Evolutionary conservation across 1,140 invertebrate species (phyloP), one percentile per base, ranked within the genome.

Genomic region (Drosophila parvula): DNA sequence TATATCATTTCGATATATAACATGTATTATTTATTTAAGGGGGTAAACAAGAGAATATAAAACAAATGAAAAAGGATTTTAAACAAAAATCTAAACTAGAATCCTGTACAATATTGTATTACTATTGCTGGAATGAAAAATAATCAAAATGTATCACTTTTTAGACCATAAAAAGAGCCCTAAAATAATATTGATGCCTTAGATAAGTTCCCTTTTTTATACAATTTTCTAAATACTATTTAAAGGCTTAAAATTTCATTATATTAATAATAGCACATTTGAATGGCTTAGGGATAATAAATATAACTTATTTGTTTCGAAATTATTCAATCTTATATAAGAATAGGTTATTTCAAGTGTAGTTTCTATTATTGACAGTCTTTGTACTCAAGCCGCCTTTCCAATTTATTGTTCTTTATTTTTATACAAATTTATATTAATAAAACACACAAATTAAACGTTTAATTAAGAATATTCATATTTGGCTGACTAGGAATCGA

Each of bases 361-460:
- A 30, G 1, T 6, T 62, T 48, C 27, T 36, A 18, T 63, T 41
- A 43, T 12, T 22, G 27, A 8, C 12, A 18, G 32, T 36, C 64
- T 43, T 62, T 62, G 14, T 48, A 32, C 18, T 27, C 14, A 9
- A 45, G 8, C 58, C 63, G 63, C 56, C 34, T 40, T 30, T 64
- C 2, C 5, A 18, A 12, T 38, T 55, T 55, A 5, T 51, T 27
- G n/a, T 16, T 12, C 18, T 69, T 70, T 48, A 57, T 68, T 70
- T 69, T 28, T 48, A 41, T 28, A 45, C 18, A 68, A 70, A 70
- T 70, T 53, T 69, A 70, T 70, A 56, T 68, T 68, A 70, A 69
- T 68, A 69, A 47, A 45, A 32, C 28, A 22, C 18, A 47, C 1
- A 56, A 56, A 40, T 41, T 48, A 41, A 69, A 57, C 11, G 34